Base-by-base conservation (phyloP, 2,888 invertebrate species). In the Opisthograptis luteolata region DNA sequence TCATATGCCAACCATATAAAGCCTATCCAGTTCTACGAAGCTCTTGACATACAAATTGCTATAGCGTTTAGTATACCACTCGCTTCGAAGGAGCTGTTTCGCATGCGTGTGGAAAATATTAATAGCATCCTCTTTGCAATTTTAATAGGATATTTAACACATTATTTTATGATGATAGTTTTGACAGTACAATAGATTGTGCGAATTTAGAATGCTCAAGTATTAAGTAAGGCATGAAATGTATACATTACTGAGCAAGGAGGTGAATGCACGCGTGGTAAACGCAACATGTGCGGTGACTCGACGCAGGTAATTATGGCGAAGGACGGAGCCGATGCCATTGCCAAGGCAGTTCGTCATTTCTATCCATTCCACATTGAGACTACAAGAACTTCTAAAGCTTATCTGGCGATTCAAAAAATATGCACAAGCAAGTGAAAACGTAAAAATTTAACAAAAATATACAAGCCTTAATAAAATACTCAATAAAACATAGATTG, bases 31-130 rank as follows among this genome's bases (percentile, higher is more conserved):
- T 57, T 69, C 65, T 7, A 36, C 35, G 40, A 55, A 49, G 37
- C 36, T 40, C 39, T 57, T 65, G 45, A 55, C 67, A 66, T 69
- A 73, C 61, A 70, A 76, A 81, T 77, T 76, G 68, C 68, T 73
- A 70, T 77, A 76, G 77, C 74, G 77, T 71, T 58, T 64, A 6
- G 19, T 32, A 41, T 14, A 13, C 24, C 17, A 17, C 61, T 59
- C 28, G 39, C 60, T 58, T 62, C 54, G 58, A 66, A 58, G 62
- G 58, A 58, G 49, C 34, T 54, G 57, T 37, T n/a, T n/a, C 37
- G 32, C 45, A 58, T 56, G 63, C 79, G 76, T 72, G 77, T 66
- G 65, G 69, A 72, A 77, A 81, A 75, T 83, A 76, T 70, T 79
- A 81, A 84, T 72, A 61, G 65, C 54, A 73, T 70, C 68, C 74